Base-by-base conservation (phyloP, 1,140 invertebrate genomes). In the Sipha flava region DNA sequence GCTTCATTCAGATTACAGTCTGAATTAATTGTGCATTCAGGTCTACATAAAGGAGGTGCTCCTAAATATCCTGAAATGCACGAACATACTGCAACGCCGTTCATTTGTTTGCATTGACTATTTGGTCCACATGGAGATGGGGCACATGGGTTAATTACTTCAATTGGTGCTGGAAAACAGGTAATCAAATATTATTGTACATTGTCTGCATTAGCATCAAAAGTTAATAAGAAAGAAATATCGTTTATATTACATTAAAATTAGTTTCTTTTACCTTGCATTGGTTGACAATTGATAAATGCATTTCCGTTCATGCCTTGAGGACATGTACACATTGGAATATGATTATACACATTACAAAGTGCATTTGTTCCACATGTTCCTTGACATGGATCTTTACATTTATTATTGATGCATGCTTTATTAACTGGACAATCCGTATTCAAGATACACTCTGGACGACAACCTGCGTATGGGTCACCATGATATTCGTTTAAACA, bases 401-500 rank as follows among this genome's bases (percentile, higher is more conserved):
- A 94, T 87, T 91, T 92, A 82, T 90, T 90, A 80, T 88, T 88
- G 16, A 92, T 89, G 82, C 93, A 95, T 1, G 92, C 89, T 82
- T 86, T 87, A 68, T 90, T 88, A 43, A 88, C 86, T 7, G 89
- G 85, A 85, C 90, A 91, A 84, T 91, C 90, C 37, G 86, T 87
- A 83, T 89, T 91, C 2, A 89, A 86, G 47, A 88, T 86, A 84
- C 90, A 91, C 87, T 90, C 89, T 62, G 90, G 88, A 83, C 90
- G 85, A 84, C 91, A 92, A 40, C 88, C 85, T 81, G 88, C 83
- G 80, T 90, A 90, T 18, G 89, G 88, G 84, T 90, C 89, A 66
- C 90, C 90, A 82, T 89, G 88, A 83, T 88, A 90, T 83, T 89
- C 89, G 49, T 87, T 85, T 45, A 88, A 82, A 83, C 91, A 92